phyloP scores from a whole-genome alignment of 1,140 invertebrate species.

The Thalassaphorura encarpata region DNA sequence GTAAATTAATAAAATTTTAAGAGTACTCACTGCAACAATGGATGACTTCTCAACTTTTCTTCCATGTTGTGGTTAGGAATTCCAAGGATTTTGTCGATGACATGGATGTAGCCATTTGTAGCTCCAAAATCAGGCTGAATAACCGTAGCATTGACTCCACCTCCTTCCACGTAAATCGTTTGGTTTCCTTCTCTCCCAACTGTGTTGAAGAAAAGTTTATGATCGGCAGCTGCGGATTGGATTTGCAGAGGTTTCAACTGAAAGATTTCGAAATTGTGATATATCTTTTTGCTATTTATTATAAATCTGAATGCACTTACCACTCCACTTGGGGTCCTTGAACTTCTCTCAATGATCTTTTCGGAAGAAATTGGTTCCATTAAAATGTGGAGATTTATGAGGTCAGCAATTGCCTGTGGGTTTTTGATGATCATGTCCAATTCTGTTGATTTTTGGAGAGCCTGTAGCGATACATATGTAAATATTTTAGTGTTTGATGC shows the following conservation, averaged over 20 bases:
- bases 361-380: too few relatives aligned
- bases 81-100: conserved; percentile 85
- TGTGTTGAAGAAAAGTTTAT: conserved; percentile 73
- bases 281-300: too few relatives aligned
- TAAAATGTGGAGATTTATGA: too few relatives aligned
- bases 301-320: too few relatives aligned
- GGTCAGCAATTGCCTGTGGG: too few relatives aligned
- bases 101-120: conserved; percentile 88
- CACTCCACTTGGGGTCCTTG: too few relatives aligned
- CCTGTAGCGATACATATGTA: too few relatives aligned
- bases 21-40: conserved; percentile 78
- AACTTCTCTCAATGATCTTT: too few relatives aligned
- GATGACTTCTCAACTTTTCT: conserved; percentile 51
- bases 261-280: neutral
- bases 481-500: neutral
- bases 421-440: too few relatives aligned
- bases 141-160: conserved; percentile 80
- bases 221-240: conserved; percentile 53
- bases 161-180: conserved; percentile 74
- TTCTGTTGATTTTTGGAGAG: too few relatives aligned
- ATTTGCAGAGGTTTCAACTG: conserved; percentile 53
- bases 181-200: conserved; percentile 52
- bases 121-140: conserved; percentile 80
- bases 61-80: conserved; percentile 82
- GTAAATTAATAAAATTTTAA: conserved; percentile 18